Evolutionary conservation across 2,797 vertebrate genomes (phyloP), one percentile per base, ranked within the genome.

Genomic region (Ptychadena robeensis): DNA sequence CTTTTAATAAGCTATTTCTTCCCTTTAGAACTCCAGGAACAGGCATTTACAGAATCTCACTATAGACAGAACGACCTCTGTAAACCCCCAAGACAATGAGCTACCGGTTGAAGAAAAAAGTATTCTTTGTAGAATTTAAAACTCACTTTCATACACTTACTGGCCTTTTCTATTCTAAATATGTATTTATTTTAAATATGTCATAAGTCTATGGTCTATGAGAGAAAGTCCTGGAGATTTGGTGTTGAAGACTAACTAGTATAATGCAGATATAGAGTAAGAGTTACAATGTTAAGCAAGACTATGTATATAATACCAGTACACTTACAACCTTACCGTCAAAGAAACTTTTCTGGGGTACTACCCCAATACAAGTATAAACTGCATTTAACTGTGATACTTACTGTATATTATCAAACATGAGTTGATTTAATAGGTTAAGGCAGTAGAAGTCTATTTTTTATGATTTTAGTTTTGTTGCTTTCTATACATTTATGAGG

Each of bases 1-100:
- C 65, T 37, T 70, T 71, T 85, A 75, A 85, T 80, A 81, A 64
- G 78, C 66, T 38, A 65, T 85, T 75, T 76, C 59, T n/a, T 81
- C 70, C 71, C 64, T 68, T 80, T 79, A 63, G 40, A 74, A 63
- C 34, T 61, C 27, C 74, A 66, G 80, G 63, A 79, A 69, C 63
- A 84, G 40, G n/a, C 77, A 63, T 84, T 84, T 80, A 84, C 48
- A 44, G 40, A 80, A 40, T n/a, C 76, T 22, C n/a, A 63, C 25
- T 64, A 68, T 69, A 63, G 40, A 40, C 69, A 30, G 30, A 38
- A 77, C 68, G 67, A 82, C 81, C 73, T 82, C 30, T 44, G 48
- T 53, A 72, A 38, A 76, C 73, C 80, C 65, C 38, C 59, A 77
- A 69, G 57, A 82, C 81, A 82, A 82, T 77, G 64, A 40, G 37